Base-by-base conservation (phyloP, 1,140 invertebrate species). In the Oncopeltus fasciatus region DNA sequence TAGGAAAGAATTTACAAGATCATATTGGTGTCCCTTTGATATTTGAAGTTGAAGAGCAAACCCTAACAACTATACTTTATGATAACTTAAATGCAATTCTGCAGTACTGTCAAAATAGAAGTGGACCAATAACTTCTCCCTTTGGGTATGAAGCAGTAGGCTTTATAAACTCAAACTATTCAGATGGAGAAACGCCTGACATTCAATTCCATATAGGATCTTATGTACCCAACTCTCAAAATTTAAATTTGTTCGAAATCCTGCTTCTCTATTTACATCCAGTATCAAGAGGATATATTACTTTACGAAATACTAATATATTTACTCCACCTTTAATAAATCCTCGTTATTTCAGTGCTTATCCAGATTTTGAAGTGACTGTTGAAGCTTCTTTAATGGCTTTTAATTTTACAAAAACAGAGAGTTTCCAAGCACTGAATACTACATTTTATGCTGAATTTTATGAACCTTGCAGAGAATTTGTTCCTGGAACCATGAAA, bases 1-100 rank as follows among this genome's bases (percentile, higher is more conserved):
- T 81, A 2, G 86, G 86, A 0, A 78, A 86, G 64, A 88, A 88
- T 70, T 72, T 89, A 47, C 86, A 89, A 70, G 87, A 90, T 72
- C 88, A 90, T 67, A 81, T 88, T 0, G 46, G 43, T 51, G 18
- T 60, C 18, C 29, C 53, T 61, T 65, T 64, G 9, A 29, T 24
- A 33, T 47, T 63, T 53, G 29, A 31, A 29, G 29, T 58, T 49
- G 46, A 47, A 26, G 26, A 59, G 57, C 28, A 64, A 68, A 63
- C 38, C 26, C 53, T 29, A 1, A 60, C 18, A 16, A 16, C 18
- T 3, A 20, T 12, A 12, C n/a, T 49, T 5, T 26, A 44, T 33
- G 26, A 18, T n/a, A 60, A 14, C 18, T 2, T 60, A n/a, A n/a
- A 20, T 20, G 18, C 43, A 2, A 28, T 60, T 43, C 31, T 60